These are phyloP conservation scores for Sebastes taczanowskii DNA, from an alignment of 2,797 vertebrate species.

Conservation along the genomic window DNA sequence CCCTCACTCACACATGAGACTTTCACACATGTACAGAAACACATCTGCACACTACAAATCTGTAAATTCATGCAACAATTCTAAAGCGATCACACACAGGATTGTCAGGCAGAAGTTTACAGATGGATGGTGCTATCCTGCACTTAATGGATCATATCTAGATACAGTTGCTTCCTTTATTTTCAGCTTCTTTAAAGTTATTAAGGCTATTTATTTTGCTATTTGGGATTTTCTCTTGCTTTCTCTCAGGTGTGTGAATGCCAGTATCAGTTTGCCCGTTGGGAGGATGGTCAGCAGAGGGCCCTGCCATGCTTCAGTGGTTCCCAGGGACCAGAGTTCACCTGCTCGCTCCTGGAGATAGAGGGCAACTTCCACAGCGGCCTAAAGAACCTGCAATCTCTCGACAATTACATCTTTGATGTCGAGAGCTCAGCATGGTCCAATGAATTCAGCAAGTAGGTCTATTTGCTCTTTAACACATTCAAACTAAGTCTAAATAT, in stretches of 20 bases:
- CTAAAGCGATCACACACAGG: neutral
- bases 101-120: neutral
- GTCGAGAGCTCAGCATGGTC: slow-evolving; percentile 85
- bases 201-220: neutral
- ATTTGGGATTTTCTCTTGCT: neutral
- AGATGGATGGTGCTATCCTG: neutral
- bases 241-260: slow-evolving; percentile 87
- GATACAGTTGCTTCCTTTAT: neutral
- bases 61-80: neutral
- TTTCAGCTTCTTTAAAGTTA: neutral
- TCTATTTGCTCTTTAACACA: neutral
- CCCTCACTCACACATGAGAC: neutral
- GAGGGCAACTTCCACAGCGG: slow-evolving; percentile 82
- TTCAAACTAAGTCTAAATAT: neutral
- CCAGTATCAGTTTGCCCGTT: slow-evolving; percentile 90
- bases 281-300: slow-evolving; percentile 85
- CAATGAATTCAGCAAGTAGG: slow-evolving; percentile 84
- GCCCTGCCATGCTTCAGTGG: slow-evolving; percentile 85
- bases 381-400: slow-evolving; percentile 75
- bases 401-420: slow-evolving; percentile 82
- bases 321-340: slow-evolving; percentile 80
- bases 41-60: neutral
- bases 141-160: neutral
- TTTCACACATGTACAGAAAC: neutral
- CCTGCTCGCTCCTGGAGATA: slow-evolving; percentile 81